Conservation (phyloP, 2,113 vertebrate genomes). For the Erythrocercus mccallii region DNA sequence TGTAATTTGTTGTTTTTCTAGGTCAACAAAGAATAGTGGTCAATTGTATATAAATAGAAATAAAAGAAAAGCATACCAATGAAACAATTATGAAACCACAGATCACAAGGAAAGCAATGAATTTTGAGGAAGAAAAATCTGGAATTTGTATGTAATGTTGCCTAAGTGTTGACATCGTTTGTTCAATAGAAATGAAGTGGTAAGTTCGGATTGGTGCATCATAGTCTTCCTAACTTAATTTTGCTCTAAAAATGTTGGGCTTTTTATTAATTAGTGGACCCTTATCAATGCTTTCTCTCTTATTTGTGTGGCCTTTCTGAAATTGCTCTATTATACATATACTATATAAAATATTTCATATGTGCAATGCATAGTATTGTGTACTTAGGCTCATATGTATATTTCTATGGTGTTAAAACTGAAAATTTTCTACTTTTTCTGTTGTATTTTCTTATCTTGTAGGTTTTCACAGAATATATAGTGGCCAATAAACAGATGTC, state of each 20-base stretch:
- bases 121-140: neutral
- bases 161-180: neutral
- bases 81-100: neutral
- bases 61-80: neutral
- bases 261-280: neutral
- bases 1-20: neutral
- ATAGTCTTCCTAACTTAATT: neutral
- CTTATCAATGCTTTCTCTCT: neutral
- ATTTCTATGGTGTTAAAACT: neutral
- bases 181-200: neutral
- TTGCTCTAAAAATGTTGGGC: neutral
- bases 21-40: neutral
- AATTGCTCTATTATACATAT: neutral
- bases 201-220: neutral
- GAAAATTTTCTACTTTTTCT: neutral
- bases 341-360: neutral
- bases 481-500: rapidly evolving
- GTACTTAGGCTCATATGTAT: neutral
- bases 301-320: neutral
- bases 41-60: neutral
- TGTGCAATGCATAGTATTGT: rapidly evolving
- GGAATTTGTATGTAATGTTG: neutral
- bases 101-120: neutral
- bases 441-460: neutral
- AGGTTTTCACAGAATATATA: neutral